Base-by-base conservation (phyloP, 2,888 invertebrate genomes). In the Oegoconia quadripuncta region DNA sequence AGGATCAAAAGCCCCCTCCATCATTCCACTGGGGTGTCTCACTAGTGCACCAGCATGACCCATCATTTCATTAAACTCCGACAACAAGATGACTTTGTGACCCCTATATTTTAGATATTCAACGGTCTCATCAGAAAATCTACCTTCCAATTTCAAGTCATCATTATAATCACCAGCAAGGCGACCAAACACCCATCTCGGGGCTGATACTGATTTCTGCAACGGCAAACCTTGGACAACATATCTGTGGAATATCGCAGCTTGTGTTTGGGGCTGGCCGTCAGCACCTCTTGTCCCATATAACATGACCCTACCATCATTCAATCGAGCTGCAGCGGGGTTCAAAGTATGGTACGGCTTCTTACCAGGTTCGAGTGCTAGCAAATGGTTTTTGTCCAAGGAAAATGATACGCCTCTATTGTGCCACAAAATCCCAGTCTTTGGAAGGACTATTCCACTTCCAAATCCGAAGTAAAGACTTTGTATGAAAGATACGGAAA, bases 261-360 rank as follows among this genome's bases (percentile, higher is more conserved):
- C 74, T 59, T 86, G 86, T 3, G 75, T 81, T 53, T 86, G 86
- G 3, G 82, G 58, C 39, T 86, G 86, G 0, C 83, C 84, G 48
- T 86, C 83, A 5, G 84, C 86, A 14, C 86, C 86, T 44, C 72
- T 64, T 7, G 82, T 81, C 1, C 86, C 86, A 43, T 82, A 84
- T 17, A 86, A 34, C 55, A 86, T 64, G 3, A 74, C 30, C 22
- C 86, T 66, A n/a, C 83, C 81, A 56, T 84, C 84, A n/a, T 68
- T 57, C 13, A 86, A 53, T 30, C 61, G 62, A 15, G 81, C 84
- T 15, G 75, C 82, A 31, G 83, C 78, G 9, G 81, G 74, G 36
- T 78, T 86, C 18, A 84, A 58, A 2, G 86, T 84, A 45, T 82
- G 81, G 8, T 67, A 75, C 3, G 84, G 84, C 34, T 80, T 84